phyloP scores from a whole-genome alignment of 2,797 vertebrate species.

The Hippoglossus hippoglossus region DNA sequence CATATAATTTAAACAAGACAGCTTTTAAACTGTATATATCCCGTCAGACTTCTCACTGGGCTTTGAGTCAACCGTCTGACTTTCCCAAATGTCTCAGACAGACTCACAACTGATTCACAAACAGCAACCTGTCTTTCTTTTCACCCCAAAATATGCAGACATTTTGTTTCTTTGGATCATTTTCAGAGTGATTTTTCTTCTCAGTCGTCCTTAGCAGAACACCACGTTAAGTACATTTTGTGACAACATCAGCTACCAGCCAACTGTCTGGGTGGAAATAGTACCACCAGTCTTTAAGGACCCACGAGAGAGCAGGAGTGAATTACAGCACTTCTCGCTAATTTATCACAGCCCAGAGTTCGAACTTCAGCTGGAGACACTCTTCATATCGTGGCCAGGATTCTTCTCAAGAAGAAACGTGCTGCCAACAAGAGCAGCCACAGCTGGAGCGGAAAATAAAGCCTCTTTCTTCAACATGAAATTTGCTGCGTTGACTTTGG shows the following conservation, averaged over 20 bases:
- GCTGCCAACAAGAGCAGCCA: conserved; percentile 66
- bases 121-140: conserved; percentile 19
- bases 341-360: conserved; percentile 69
- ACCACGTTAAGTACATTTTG: background rate
- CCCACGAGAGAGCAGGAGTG: conserved; percentile 54
- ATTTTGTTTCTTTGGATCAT: conserved; percentile 17
- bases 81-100: conserved; percentile 23
- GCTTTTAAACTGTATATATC: conserved; percentile 50
- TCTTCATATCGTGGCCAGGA: conserved; percentile 52
- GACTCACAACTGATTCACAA: conserved; percentile 20
- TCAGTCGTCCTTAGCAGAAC: conserved; percentile 12
- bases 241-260: conserved; percentile 28
- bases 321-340: conserved; percentile 61
- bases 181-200: background rate
- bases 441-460: conserved; percentile 75
- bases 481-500: conserved; percentile 42
- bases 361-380: conserved; percentile 56
- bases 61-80: conserved; percentile 40
- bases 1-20: conserved; percentile 59
- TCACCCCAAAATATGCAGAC: conserved; percentile 11
- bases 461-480: conserved; percentile 66
- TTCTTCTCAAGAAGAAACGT: conserved; percentile 51
- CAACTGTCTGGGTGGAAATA: conserved; percentile 40
- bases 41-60: conserved; percentile 34
- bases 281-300: conserved; percentile 34